Evolutionary conservation across 2,797 vertebrate genomes (phyloP), one percentile per base, ranked within the genome.

Genomic region (Potorous gilbertii): DNA sequence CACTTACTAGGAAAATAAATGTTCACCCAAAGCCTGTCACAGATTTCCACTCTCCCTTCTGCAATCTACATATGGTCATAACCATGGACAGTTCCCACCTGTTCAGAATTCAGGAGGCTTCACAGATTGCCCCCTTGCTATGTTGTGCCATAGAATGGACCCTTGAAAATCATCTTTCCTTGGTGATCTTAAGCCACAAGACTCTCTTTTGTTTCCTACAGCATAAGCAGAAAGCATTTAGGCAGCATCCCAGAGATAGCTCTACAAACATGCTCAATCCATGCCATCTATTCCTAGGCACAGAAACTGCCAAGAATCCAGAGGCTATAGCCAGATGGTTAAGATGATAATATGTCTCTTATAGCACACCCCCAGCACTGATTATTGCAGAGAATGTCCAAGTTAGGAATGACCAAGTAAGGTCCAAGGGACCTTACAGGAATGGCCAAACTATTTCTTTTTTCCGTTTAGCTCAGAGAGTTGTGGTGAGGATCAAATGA

Each of bases 291-390:
- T 56, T 97, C 94, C 96, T 95, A 95, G 54, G 93, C 87, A 96
- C 95, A 81, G 92, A 96, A 96, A 96, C 97, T 97, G 74, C 97
- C 96, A 97, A 98, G 93, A 98, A 93, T 96, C 96, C 97, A 95
- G 95, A 97, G 92, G 94, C 94, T 93, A 21, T 93, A 52, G 95
- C 96, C 93, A 91, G 74, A 87, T 46, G 74, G 24, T 87, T 87
- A 46, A 87, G 74, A 27, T 87, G 74, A 50, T 50, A 87, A 87
- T 87, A 46, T 27, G 40, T 40, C 40, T 87, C 21, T 87, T 10
- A 87, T 24, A 81, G n/a, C 74, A 74, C 66, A 40, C 66, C n/a
- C 66, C 66, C 66, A 81, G 74, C n/a, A 46, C 74, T 81, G 40
- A 24, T 81, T 46, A 87, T 87, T 74, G 24, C 74, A 87, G 74